phyloP scores from a whole-genome alignment of 2,113 vertebrate species.

The Rostratula benghalensis region DNA sequence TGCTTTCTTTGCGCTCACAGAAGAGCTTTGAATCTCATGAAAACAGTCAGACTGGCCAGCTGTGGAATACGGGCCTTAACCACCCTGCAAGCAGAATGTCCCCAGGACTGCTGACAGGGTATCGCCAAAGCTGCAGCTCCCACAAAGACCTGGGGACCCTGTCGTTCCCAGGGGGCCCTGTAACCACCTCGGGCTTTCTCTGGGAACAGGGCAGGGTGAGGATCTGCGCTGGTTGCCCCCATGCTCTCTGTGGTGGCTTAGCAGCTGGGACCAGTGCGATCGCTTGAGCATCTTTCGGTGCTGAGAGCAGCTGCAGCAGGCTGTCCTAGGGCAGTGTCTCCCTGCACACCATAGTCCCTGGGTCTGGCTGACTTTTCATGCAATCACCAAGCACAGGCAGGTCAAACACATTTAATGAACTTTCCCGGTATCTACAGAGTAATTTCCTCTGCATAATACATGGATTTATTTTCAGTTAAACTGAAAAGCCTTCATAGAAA shows the following conservation, averaged over 20 bases:
- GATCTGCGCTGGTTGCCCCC: not conserved
- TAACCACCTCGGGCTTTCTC: not conserved
- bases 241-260: accelerated
- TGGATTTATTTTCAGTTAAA: not conserved
- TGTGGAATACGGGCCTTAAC: accelerated
- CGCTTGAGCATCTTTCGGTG: not conserved
- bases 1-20: not conserved
- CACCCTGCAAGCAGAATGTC: accelerated
- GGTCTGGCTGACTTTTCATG: accelerated
- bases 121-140: not conserved
- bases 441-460: not conserved
- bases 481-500: not conserved
- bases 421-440: not conserved
- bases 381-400: not conserved
- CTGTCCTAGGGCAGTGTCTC: accelerated
- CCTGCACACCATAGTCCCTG: too few relatives aligned
- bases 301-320: accelerated
- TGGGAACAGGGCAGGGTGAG: not conserved
- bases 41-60: accelerated
- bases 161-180: accelerated
- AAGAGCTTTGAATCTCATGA: not conserved
- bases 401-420: accelerated
- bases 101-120: not conserved
- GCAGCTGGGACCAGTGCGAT: accelerated
- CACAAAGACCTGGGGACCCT: accelerated